phyloP scores from a whole-genome alignment of 2,888 invertebrate species.

The Timandra comae region DNA sequence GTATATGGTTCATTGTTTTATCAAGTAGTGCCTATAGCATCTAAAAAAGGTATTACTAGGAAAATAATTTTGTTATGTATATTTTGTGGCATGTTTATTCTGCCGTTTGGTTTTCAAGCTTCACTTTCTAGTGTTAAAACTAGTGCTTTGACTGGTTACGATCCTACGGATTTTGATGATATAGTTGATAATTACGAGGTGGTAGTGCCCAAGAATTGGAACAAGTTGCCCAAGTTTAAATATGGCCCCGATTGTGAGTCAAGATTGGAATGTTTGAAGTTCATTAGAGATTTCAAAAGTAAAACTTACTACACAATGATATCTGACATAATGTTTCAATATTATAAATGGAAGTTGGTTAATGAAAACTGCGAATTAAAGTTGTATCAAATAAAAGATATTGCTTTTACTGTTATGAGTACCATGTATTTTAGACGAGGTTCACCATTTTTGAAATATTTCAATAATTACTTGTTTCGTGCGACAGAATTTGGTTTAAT shows the following conservation, averaged over 20 bases:
- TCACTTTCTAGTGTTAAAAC: slow-evolving; percentile 28
- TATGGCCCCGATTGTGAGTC: slow-evolving; percentile 17
- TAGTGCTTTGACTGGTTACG: slow-evolving; percentile 24
- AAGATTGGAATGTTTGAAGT: slow-evolving; percentile 25
- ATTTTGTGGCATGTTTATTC: slow-evolving; percentile 28
- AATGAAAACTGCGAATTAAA: slow-evolving; percentile 22
- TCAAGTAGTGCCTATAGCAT: neutral
- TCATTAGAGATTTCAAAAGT: slow-evolving; percentile 14
- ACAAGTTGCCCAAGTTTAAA: neutral
- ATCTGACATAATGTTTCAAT: slow-evolving; percentile 15
- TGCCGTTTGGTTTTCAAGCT: slow-evolving; percentile 31
- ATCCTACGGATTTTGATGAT: slow-evolving; percentile 20
- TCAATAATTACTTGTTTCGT: slow-evolving; percentile 14
- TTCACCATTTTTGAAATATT: slow-evolving; percentile 22
- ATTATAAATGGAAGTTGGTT: slow-evolving; percentile 20
- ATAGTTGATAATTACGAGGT: slow-evolving; percentile 13
- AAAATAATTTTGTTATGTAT: slow-evolving; percentile 23
- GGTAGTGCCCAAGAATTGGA: slow-evolving; percentile 9
- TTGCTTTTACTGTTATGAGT: slow-evolving; percentile 17
- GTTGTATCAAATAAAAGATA: slow-evolving; percentile 23
- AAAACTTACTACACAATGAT: slow-evolving; percentile 25
- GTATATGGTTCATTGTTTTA: slow-evolving; percentile 35
- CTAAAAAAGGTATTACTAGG: slow-evolving; percentile 16
- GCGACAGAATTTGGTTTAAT: slow-evolving; percentile 22
- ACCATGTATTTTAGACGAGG: slow-evolving; percentile 34